These are phyloP conservation scores for Grapholita molesta DNA, from an alignment of 1,140 invertebrate species.

Conservation along the genomic window DNA sequence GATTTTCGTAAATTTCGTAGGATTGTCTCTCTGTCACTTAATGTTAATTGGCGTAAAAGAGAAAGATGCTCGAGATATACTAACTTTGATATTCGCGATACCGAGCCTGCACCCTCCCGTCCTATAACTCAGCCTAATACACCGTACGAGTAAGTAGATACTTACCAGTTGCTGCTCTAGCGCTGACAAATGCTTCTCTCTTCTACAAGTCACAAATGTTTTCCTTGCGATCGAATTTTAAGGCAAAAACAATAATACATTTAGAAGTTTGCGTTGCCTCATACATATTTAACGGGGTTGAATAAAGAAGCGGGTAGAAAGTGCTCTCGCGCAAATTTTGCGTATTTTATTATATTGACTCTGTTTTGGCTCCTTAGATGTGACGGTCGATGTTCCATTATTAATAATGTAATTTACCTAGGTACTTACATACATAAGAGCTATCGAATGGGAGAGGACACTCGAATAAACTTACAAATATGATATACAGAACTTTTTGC, in stretches of 20 bases:
- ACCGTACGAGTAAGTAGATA: no score
- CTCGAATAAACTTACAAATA: no score
- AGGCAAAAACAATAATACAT: slow-evolving; percentile 25
- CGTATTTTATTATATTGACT: slow-evolving; percentile 22
- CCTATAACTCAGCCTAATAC: no score
- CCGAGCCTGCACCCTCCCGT: no score
- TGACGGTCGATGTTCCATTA: neutral
- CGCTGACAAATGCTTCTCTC: neutral
- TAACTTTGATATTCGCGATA: no score
- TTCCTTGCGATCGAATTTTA: neutral
- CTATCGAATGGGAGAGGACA: neutral
- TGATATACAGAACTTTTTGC: no score
- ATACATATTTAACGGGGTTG: slow-evolving; percentile 28
- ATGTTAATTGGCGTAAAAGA: no score
- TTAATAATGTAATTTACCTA: neutral
- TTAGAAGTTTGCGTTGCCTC: slow-evolving; percentile 9
- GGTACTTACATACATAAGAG: neutral
- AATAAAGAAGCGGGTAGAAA: slow-evolving; percentile 24
- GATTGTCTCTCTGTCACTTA: no score
- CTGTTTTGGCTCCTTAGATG: slow-evolving; percentile 8
- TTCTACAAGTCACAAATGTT: neutral
- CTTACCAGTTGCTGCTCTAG: no score
- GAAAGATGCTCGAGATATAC: no score
- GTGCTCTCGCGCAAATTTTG: slow-evolving; percentile 18
- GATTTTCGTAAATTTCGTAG: no score